Base-by-base conservation (phyloP, 23 tunicate genomes). In the Halocynthia aurantium region DNA sequence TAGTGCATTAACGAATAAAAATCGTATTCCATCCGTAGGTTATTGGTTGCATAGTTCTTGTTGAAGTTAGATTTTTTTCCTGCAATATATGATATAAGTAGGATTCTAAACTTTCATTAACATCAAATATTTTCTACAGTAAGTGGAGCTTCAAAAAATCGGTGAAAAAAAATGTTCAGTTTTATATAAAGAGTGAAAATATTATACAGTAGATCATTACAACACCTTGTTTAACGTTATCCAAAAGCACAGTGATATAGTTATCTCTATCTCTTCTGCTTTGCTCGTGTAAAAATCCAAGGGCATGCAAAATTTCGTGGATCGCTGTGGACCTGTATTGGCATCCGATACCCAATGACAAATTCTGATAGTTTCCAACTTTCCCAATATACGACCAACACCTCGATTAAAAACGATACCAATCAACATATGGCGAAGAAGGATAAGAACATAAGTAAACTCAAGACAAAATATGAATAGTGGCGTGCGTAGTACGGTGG, bases 291-390 rank as follows among this genome's bases (percentile, higher is more conserved):
- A 63, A 81, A 15, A 81, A 71, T 21, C 85, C 85, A 44, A 81
- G 50, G 8, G 85, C 81, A 55, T 81, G 85, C 81, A 81, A 53
- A n/a, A 81, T 75, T 50, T 81, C 85, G 62, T 81, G 85, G 9
- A 58, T 56, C 13, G 77, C 85, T 18, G 85, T 81, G 15, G 64
- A 53, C 5, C n/a, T 62, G 57, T 58, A 58, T 19, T 65, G 49
- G 53, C 85, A 81, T 17, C 85, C 85, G 22, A 20, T 75, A 13
- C 85, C 85, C 65, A 81, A 40, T 7, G 85, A 81, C 10, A 81
- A 8, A 8, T 53, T 60, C 62, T 81, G 85, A 9, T 12, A 51
- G 22, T 81, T 81, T 7, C 85, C 85, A 11, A 77, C 72, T 77
- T 52, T 50, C 18, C 81, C 81, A 61, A 62, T 18, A 8, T 0